These are phyloP conservation scores for Salminus brasiliensis DNA, from an alignment of 2,113 vertebrate species.

Conservation along the genomic window DNA sequence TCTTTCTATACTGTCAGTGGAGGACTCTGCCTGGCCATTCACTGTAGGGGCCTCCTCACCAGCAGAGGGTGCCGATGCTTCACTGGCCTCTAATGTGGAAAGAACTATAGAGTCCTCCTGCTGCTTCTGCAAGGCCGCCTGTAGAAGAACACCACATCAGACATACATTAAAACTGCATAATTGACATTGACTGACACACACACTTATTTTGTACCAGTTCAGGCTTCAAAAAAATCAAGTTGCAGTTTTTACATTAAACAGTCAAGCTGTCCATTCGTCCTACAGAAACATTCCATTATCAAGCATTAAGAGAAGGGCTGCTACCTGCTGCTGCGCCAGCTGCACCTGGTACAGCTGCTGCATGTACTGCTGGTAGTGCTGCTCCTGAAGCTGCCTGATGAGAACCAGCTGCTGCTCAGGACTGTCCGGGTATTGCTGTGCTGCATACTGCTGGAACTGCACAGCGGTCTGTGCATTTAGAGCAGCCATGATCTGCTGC, in stretches of 20 bases:
- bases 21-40: conserved; percentile 87
- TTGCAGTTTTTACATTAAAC: background rate
- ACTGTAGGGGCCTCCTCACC: conserved; percentile 81
- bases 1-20: conserved; percentile 82
- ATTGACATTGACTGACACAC: too few relatives aligned
- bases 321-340: conserved; percentile 96
- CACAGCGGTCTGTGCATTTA: conserved; percentile 96
- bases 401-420: conserved; percentile 93
- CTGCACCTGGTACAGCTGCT: conserved; percentile 98
- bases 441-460: conserved; percentile 99
- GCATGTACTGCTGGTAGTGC: conserved; percentile 99
- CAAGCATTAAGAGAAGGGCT: background rate
- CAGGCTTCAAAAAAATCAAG: too few relatives aligned
- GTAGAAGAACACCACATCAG: background rate
- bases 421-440: conserved; percentile 95
- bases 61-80: conserved; percentile 60
- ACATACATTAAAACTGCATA: background rate
- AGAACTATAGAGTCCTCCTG: conserved; percentile 78
- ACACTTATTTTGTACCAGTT: too few relatives aligned
- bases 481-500: conserved; percentile 98
- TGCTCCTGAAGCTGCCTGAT: conserved; percentile 98
- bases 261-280: background rate
- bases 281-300: background rate
- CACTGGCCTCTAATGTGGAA: conserved; percentile 74
- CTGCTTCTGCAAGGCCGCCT: conserved; percentile 95